Conservation (phyloP, 2,797 vertebrate species). For the Enteromius thamalakanensis region DNA sequence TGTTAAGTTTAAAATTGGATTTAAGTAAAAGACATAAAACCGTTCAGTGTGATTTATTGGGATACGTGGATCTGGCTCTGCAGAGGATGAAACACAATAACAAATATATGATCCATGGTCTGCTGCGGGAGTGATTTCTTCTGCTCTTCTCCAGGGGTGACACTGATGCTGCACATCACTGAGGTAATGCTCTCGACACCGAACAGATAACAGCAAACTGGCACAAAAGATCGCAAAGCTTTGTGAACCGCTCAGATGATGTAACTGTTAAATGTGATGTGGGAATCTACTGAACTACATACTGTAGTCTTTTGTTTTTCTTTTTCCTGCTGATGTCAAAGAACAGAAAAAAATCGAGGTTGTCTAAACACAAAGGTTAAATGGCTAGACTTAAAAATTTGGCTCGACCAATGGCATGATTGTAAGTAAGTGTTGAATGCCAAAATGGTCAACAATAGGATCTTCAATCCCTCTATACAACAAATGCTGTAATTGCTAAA, state of each 20-base stretch:
- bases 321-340: neutral
- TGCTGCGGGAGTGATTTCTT: constrained; percentile 49
- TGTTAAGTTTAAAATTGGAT: constrained; percentile 46
- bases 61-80: constrained; percentile 52
- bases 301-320: neutral
- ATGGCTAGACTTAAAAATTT: neutral
- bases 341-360: neutral
- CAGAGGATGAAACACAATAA: constrained; percentile 53
- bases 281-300: neutral
- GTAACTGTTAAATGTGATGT: neutral
- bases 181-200: neutral
- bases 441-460: neutral
- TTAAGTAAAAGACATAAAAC: constrained; percentile 48
- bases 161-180: constrained; percentile 10
- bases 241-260: constrained; percentile 8
- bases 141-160: constrained; percentile 31
- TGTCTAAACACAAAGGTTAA: neutral
- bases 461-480: neutral
- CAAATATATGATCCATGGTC: constrained; percentile 55
- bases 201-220: neutral
- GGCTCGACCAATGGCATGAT: neutral
- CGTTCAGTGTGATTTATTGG: constrained; percentile 55
- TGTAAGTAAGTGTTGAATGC: neutral
- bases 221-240: neutral
- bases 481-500: neutral